Conservation (phyloP, 1,140 invertebrate species). For the Drosophila virilis region DNA sequence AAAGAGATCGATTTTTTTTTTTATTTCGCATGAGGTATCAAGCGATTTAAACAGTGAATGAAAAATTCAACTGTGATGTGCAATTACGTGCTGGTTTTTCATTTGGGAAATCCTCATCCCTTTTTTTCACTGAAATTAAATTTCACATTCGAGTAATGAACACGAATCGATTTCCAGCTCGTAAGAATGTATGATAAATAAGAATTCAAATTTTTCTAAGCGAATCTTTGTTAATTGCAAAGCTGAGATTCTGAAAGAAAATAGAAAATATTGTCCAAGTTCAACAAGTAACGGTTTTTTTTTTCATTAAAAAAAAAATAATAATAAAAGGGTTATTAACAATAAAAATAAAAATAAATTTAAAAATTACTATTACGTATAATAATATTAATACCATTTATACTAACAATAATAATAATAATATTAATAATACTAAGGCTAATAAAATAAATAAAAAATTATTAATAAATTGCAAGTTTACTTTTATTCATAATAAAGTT, state of each 20-base stretch:
- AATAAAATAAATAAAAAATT: no score
- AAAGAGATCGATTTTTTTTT: slow-evolving; percentile 37
- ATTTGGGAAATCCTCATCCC: not conserved
- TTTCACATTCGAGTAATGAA: not conserved
- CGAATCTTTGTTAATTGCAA: no score
- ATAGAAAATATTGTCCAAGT: no score
- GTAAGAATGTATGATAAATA: slow-evolving; percentile 5
- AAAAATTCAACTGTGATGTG: slow-evolving; percentile 1
- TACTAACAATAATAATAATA: no score
- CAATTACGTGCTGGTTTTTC: slow-evolving; percentile 1
- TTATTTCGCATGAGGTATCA: not conserved
- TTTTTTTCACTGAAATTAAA: not conserved
- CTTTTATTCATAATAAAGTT: no score
- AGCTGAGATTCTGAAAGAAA: no score
- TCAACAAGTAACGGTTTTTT: no score
- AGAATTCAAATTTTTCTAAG: not conserved
- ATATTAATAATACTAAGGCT: no score
- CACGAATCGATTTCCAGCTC: not conserved
- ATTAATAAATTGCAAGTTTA: no score
- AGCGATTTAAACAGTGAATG: slow-evolving; percentile 2
- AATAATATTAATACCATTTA: no score
- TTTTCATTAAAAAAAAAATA: no score
- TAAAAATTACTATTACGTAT: no score
- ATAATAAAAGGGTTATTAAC: not conserved
- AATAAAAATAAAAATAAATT: not conserved